phyloP scores from a whole-genome alignment of 2,797 vertebrate species.

The Corythornis leucogaster region DNA sequence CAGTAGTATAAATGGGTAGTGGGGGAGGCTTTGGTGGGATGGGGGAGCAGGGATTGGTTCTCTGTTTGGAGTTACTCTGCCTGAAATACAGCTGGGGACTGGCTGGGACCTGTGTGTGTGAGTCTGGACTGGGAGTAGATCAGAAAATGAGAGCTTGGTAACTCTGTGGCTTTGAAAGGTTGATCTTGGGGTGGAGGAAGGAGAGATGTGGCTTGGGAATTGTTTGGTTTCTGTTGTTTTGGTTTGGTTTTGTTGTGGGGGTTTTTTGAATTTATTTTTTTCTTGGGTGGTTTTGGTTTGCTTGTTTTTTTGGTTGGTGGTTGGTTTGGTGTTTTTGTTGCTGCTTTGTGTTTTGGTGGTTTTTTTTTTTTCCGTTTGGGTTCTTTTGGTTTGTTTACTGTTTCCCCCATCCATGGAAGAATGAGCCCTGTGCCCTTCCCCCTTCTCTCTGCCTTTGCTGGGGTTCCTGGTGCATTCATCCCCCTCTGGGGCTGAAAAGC shows the following conservation, averaged over 20 bases:
- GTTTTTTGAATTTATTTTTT: neutral
- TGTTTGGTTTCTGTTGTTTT: neutral
- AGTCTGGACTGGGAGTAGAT: neutral
- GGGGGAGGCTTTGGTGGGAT: neutral
- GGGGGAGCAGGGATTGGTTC: neutral
- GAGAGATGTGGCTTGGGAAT: neutral
- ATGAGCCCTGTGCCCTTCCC: accelerated
- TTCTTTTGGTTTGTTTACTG: no score
- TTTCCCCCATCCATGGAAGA: neutral
- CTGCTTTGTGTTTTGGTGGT: neutral
- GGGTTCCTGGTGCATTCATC: neutral
- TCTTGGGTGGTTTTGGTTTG: no score
- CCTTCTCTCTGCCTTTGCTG: neutral
- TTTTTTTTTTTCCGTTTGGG: no score
- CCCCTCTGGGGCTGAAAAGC: accelerated
- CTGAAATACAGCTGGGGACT: neutral
- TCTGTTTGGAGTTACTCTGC: neutral
- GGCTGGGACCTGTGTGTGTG: neutral
- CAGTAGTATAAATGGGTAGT: neutral
- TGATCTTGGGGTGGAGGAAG: neutral
- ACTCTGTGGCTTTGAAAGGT: neutral
- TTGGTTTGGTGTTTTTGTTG: neutral
- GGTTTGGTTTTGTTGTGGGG: no score
- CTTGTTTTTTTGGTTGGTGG: no score
- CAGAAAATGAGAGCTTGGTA: neutral